Conservation (phyloP, 2,113 vertebrate genomes). For the Embiotoca jacksoni region DNA sequence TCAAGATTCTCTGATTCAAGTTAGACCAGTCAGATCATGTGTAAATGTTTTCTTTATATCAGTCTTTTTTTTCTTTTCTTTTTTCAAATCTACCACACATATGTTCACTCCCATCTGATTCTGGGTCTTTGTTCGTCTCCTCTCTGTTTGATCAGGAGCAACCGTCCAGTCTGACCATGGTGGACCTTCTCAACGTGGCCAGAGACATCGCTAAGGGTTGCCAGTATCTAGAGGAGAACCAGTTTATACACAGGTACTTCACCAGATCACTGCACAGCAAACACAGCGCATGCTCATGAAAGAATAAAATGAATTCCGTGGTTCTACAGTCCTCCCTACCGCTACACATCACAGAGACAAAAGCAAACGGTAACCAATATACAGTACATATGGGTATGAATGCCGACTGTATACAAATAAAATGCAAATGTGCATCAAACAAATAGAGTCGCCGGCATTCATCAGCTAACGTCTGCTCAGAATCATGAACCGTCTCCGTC, state of each 20-base stretch:
- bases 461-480: slow-evolving; percentile 32
- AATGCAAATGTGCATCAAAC: slow-evolving; percentile 21
- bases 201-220: slow-evolving; percentile 96
- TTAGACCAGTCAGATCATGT: background rate
- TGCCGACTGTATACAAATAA: slow-evolving; percentile 10
- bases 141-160: slow-evolving; percentile 86
- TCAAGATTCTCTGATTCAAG: background rate
- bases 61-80: too few relatives aligned
- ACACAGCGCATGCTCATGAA: background rate
- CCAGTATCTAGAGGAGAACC: slow-evolving; percentile 98
- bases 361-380: slow-evolving; percentile 10
- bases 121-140: background rate
- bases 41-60: background rate
- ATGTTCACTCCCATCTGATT: background rate
- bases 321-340: background rate
- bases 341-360: slow-evolving; percentile 19
- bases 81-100: background rate
- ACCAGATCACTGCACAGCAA: slow-evolving; percentile 1
- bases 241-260: slow-evolving; percentile 96
- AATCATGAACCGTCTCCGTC: slow-evolving; percentile 24
- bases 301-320: background rate
- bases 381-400: slow-evolving; percentile 11
- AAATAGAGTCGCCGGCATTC: slow-evolving; percentile 21
- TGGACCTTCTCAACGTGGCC: slow-evolving; percentile 95
- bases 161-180: slow-evolving; percentile 93